Evolutionary conservation across 1,140 invertebrate genomes (phyloP).

Genomic region (Dolichoris vasculosae): DNA sequence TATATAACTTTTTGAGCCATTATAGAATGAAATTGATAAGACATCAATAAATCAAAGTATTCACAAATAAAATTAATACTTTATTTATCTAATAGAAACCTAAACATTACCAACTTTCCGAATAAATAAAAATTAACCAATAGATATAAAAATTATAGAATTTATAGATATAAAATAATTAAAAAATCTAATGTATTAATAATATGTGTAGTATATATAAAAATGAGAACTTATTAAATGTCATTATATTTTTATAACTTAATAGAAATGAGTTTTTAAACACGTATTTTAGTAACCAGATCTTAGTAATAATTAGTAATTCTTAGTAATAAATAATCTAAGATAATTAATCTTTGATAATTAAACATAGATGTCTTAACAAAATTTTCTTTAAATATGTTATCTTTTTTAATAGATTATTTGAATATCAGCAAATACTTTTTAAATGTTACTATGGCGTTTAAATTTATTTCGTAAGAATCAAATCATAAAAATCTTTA

Average conservation of each 20-base stretch:
- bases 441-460: too few relatives aligned
- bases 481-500: too few relatives aligned
- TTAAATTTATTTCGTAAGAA: too few relatives aligned
- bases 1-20: conserved; percentile 2
- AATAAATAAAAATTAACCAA: not conserved
- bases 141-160: not conserved
- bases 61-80: conserved; percentile 17
- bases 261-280: too few relatives aligned
- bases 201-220: not conserved
- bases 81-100: conserved; percentile 5
- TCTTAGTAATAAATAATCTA: too few relatives aligned
- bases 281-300: too few relatives aligned
- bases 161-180: not conserved
- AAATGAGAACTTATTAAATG: not conserved
- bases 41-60: conserved; percentile 45
- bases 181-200: not conserved
- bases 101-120: not conserved
- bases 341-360: too few relatives aligned
- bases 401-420: too few relatives aligned
- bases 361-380: too few relatives aligned
- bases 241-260: not conserved
- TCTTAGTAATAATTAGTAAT: too few relatives aligned
- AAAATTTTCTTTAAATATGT: too few relatives aligned
- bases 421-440: too few relatives aligned
- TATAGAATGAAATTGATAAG: conserved; percentile 12